These are phyloP conservation scores for Bryconaethiops microstoma DNA, from an alignment of 2,797 vertebrate species.

Conservation along the genomic window DNA sequence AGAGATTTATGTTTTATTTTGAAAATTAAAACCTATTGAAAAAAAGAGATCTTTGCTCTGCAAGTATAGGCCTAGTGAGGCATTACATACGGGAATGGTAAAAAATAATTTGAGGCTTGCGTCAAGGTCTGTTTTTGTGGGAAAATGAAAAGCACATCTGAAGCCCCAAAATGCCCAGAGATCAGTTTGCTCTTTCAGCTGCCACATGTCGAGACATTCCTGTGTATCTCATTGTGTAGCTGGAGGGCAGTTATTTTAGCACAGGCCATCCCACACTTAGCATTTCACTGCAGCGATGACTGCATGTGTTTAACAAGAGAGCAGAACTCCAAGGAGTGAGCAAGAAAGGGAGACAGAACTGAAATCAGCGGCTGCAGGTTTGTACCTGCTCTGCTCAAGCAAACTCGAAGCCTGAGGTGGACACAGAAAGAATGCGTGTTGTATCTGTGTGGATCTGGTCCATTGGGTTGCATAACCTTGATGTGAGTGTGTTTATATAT, in stretches of 20 bases:
- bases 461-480: conserved; percentile 16
- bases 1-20: neutral
- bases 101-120: conserved; percentile 1
- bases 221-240: conserved; percentile 38
- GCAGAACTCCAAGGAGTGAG: neutral
- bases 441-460: conserved; percentile 55
- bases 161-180: conserved; percentile 3
- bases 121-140: neutral
- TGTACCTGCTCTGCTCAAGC: conserved; percentile 51
- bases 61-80: neutral
- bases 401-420: conserved; percentile 56
- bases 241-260: conserved; percentile 44
- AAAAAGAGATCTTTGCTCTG: neutral
- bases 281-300: neutral
- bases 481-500: conserved; percentile 28
- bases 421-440: conserved; percentile 64
- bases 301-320: conserved; percentile 5
- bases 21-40: too few relatives aligned
- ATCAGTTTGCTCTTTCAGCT: conserved; percentile 15
- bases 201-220: conserved; percentile 33
- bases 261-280: conserved; percentile 37
- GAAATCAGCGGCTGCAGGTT: conserved; percentile 12
- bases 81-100: neutral
- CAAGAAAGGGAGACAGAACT: neutral
- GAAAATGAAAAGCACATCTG: conserved; percentile 2